A percentile compares a stretch with the other conserved stretches of the same genome.
These are phyloP conservation scores for Perccottus glenii DNA, from an alignment of 2,113 vertebrate species.

Conservation along the genomic window DNA sequence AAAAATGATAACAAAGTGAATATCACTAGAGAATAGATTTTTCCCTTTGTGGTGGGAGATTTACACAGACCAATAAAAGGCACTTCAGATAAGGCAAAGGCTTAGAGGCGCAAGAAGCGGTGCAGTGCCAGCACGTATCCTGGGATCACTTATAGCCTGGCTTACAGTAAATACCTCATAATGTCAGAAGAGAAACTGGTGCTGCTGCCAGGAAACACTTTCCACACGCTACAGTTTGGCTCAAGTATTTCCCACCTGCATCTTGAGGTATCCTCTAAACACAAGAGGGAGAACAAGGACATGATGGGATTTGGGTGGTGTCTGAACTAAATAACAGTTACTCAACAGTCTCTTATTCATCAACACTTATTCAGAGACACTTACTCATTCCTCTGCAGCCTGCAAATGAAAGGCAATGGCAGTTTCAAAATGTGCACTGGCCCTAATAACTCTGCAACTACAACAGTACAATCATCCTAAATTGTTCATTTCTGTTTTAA, in stretches of 20 bases:
- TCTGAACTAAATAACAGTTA: background rate
- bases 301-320: background rate
- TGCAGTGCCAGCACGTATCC: conserved; percentile 43
- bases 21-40: conserved; percentile 26
- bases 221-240: conserved; percentile 32
- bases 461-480: no score
- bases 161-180: conserved; percentile 57
- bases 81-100: conserved; percentile 33
- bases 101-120: conserved; percentile 17
- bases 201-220: conserved; percentile 47
- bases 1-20: conserved; percentile 26
- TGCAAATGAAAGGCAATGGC: conserved; percentile 18
- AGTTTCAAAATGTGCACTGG: conserved; percentile 27
- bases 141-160: conserved; percentile 52
- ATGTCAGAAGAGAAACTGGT: conserved; percentile 29
- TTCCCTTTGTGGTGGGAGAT: conserved; percentile 31
- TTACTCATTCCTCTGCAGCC: background rate
- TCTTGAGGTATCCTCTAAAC: conserved; percentile 9
- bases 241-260: conserved; percentile 23
- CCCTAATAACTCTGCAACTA: conserved; percentile 13
- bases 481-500: no score
- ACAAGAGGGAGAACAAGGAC: conserved; percentile 3
- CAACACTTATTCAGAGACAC: conserved; percentile 3
- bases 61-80: conserved; percentile 18
- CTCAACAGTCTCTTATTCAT: background rate